Percentiles rank a stretch among this genome's conserved stretches.
phyloP scores from a whole-genome alignment of 2,888 invertebrate genomes.

The Lordiphosa fenestrarum region DNA sequence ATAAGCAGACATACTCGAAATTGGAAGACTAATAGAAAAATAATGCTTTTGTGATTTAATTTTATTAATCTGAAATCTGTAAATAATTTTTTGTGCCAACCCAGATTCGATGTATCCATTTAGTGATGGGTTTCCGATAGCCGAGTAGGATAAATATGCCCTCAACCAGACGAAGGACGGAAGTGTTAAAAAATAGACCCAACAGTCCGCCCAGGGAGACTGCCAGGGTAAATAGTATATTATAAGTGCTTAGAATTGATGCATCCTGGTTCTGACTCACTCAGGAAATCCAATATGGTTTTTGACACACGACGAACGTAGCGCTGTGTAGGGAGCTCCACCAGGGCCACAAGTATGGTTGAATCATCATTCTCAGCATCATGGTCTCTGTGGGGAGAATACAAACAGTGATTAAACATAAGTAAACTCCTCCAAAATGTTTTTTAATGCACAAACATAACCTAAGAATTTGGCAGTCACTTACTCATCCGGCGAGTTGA shows the following conservation, averaged over 20 bases:
- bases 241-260: background rate
- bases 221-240: conserved; percentile 29
- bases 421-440: background rate
- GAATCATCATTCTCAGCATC: conserved; percentile 57
- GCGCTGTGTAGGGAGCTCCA: conserved; percentile 80
- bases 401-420: background rate
- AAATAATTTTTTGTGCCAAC: conserved; percentile 57
- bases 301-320: conserved; percentile 85
- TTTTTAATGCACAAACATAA: no score
- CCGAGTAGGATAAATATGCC: conserved; percentile 50
- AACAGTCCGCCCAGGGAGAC: conserved; percentile 79
- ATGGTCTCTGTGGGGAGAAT: conserved; percentile 41
- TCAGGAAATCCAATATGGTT: conserved; percentile 85
- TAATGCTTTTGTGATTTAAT: conserved; percentile 60
- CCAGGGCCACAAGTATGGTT: conserved; percentile 67
- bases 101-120: conserved; percentile 44
- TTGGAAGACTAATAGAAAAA: conserved; percentile 39
- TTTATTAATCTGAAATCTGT: conserved; percentile 47
- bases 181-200: conserved; percentile 78
- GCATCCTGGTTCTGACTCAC: conserved; percentile 78
- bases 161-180: conserved; percentile 69
- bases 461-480: background rate
- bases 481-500: conserved; percentile 76
- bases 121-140: conserved; percentile 40
- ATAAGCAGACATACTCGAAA: conserved; percentile 36